Conservation (phyloP, 2,888 invertebrate species). For the Monoplex corrugatus region DNA sequence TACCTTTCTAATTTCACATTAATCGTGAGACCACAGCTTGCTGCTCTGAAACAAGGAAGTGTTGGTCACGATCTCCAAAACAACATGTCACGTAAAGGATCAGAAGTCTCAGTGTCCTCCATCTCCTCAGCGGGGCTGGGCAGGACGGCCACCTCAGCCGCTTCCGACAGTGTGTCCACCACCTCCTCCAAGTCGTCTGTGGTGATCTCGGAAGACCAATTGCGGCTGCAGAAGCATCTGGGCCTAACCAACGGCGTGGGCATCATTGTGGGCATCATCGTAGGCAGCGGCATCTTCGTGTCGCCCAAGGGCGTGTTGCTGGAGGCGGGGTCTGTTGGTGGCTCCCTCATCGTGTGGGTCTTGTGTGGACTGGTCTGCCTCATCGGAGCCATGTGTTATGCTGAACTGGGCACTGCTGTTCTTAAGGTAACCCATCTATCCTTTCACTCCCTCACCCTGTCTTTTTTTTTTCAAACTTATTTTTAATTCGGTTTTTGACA, state of each 20-base stretch:
- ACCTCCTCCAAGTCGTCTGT: conserved; percentile 47
- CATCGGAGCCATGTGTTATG: conserved; percentile 97
- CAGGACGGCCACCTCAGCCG: background rate
- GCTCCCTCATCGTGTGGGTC: conserved; percentile 94
- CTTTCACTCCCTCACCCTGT: no score
- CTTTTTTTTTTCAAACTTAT: no score
- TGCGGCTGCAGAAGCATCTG: conserved; percentile 90
- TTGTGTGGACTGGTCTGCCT: conserved; percentile 93
- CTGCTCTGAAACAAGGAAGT: no score
- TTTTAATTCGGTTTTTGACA: no score
- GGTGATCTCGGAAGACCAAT: conserved; percentile 54
- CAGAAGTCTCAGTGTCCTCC: conserved; percentile 15
- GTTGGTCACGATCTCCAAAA: no score
- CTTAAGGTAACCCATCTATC: conserved; percentile 85
- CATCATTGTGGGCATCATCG: conserved; percentile 95
- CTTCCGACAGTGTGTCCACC: background rate
- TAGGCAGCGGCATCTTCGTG: conserved; percentile 97
- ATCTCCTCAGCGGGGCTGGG: background rate
- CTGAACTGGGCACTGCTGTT: conserved; percentile 98
- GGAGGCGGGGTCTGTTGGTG: conserved; percentile 93
- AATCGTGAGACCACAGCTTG: no score
- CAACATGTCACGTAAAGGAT: conserved; percentile 41
- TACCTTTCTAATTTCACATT: no score
- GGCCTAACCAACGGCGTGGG: conserved; percentile 93
- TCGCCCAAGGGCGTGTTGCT: conserved; percentile 95